Conservation (phyloP, 2,113 vertebrate genomes). For the Potamarius usumacintae region DNA sequence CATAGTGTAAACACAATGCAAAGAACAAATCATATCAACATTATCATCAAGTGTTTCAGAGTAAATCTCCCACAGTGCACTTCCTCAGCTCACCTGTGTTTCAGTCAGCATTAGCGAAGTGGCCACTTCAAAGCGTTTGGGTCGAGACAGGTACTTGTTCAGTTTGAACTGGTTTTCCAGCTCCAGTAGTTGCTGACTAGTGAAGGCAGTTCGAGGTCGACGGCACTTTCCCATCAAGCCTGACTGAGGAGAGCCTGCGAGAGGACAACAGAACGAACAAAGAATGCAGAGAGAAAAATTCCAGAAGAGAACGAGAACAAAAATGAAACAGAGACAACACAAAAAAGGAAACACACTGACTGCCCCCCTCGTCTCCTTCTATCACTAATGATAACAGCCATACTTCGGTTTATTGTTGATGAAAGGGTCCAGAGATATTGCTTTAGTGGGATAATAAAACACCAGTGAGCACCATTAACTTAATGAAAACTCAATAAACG, state of each 20-base stretch:
- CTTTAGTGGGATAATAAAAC: slow-evolving; percentile 64
- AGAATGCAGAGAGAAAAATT: slow-evolving; percentile 5
- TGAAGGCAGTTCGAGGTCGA: slow-evolving; percentile 80
- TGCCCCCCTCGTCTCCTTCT: slow-evolving; percentile 14
- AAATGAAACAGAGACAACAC: not conserved
- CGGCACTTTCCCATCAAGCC: slow-evolving; percentile 78
- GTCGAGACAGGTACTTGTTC: slow-evolving; percentile 82
- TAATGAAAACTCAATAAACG: slow-evolving; percentile 71
- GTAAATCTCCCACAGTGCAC: no score
- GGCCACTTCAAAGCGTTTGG: slow-evolving; percentile 82
- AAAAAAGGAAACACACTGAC: slow-evolving; percentile 17
- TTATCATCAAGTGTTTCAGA: not conserved
- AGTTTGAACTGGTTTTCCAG: slow-evolving; percentile 83
- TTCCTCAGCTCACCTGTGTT: slow-evolving; percentile 72
- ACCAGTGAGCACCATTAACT: slow-evolving; percentile 66
- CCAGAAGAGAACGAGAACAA: not conserved
- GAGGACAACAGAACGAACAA: not conserved
- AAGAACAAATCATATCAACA: not conserved
- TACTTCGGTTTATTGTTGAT: slow-evolving; percentile 59
- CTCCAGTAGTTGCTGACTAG: slow-evolving; percentile 80
- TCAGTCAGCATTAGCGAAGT: slow-evolving; percentile 82
- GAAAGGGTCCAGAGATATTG: slow-evolving; percentile 60
- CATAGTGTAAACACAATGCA: not conserved
- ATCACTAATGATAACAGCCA: slow-evolving; percentile 56
- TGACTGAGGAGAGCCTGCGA: slow-evolving; percentile 62